Evolutionary conservation across 2,888 invertebrate genomes (phyloP), one percentile per base, ranked within the genome.

Genomic region (Homarus gammarus): DNA sequence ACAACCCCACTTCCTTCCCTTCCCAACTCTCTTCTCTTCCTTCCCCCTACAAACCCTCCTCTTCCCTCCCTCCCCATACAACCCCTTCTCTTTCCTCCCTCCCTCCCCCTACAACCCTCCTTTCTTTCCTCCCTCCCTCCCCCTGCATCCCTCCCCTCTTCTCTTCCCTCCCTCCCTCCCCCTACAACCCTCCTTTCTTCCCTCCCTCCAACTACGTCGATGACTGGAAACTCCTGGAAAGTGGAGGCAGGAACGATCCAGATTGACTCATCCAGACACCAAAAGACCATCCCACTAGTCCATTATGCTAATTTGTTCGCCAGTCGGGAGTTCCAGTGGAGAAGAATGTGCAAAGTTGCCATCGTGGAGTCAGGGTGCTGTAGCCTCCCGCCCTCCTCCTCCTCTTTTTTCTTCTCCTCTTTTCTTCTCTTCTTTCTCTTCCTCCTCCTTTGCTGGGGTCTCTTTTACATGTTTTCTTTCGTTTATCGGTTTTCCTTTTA

Each of bases 131-230:
- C 44, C 12, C 44, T 44, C 44, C 44, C 10, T 44, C 8, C 44
- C 12, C 2, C 44, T 12, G 1, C 1, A 12, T 2, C 12, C 44
- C 6, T 44, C 8, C 44, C 12, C 12, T 56, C 10, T n/a, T n/a
- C n/a, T n/a, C n/a, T n/a, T 12, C 61, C 56, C 79, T 56, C 22
- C 22, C 79, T 78, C 51, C 33, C 22, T 49, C 36, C 56, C 49
- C n/a, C 33, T 79, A 0, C 1, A 31, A 10, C 27, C 33, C 79
- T 33, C 27, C 56, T 56, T n/a, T n/a, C n/a, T n/a, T n/a, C n/a
- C 18, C 56, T 56, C 56, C 1, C 22, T 22, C 1, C 8, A 1
- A 1, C 68, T 6, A 2, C 8, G 18, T 0, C 68, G 44, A 44
- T 44, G 44, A 44, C 44, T 44, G 44, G 44, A 44, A 44, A 44